Conservation (phyloP, 1,140 invertebrate species). For the Cydia fagiglandana region DNA sequence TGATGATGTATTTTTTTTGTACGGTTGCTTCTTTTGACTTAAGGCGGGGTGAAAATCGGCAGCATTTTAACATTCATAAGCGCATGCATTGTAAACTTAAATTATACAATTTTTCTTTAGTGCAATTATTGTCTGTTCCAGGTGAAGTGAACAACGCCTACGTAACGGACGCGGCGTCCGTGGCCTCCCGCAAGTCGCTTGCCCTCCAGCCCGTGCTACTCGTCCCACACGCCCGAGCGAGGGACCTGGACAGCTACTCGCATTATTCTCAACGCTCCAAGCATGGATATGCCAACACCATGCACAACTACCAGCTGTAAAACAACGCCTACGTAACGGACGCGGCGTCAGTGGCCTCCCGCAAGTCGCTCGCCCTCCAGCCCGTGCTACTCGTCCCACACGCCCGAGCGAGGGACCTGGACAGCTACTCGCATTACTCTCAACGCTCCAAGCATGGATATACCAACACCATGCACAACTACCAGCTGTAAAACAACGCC, state of each 20-base stretch:
- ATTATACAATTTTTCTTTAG: neutral
- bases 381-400: slow-evolving; percentile 89
- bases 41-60: too few relatives aligned
- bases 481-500: slow-evolving; percentile 79
- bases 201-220: slow-evolving; percentile 92
- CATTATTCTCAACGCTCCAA: slow-evolving; percentile 83
- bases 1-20: too few relatives aligned
- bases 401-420: slow-evolving; percentile 74
- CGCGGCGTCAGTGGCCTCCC: slow-evolving; percentile 88
- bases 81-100: neutral
- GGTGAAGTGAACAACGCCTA: slow-evolving; percentile 93
- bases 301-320: slow-evolving; percentile 83
- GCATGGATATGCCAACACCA: slow-evolving; percentile 79
- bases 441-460: slow-evolving; percentile 77
- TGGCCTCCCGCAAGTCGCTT: slow-evolving; percentile 90
- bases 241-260: slow-evolving; percentile 84
- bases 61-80: too few relatives aligned
- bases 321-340: slow-evolving; percentile 84
- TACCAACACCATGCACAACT: slow-evolving; percentile 82
- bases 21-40: too few relatives aligned
- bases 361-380: slow-evolving; percentile 92
- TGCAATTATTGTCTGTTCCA: slow-evolving; percentile 70
- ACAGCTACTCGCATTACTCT: slow-evolving; percentile 88
- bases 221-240: slow-evolving; percentile 79
- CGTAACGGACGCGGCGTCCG: slow-evolving; percentile 88